These are phyloP conservation scores for Leptocoma aspasia DNA, from an alignment of 2,113 vertebrate genomes.

Conservation along the genomic window DNA sequence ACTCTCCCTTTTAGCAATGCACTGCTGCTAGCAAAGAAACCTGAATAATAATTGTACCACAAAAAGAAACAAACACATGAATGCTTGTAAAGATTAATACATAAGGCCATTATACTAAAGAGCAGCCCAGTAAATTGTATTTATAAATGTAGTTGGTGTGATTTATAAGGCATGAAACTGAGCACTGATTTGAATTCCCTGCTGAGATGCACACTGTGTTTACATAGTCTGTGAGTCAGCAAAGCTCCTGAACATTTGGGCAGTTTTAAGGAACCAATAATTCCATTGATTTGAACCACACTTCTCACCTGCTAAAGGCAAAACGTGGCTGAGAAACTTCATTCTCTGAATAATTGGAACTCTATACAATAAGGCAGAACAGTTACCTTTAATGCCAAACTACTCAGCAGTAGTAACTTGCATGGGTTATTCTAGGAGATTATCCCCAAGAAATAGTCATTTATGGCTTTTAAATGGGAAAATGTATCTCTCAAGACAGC, in stretches of 20 bases:
- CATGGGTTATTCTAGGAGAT: neutral
- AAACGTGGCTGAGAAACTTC: neutral
- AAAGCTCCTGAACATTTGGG: neutral
- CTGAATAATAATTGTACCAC: neutral
- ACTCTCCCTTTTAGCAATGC: neutral
- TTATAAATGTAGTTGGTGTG: neutral
- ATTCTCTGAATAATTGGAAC: neutral
- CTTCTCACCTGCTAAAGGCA: neutral
- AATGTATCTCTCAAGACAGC: neutral
- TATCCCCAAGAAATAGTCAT: neutral
- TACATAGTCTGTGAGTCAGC: neutral
- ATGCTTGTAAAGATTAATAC: neutral
- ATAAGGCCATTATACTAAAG: neutral
- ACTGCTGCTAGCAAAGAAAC: neutral
- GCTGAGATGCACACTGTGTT: neutral
- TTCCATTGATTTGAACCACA: neutral
- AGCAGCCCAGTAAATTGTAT: neutral
- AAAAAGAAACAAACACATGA: neutral
- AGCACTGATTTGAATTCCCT: neutral
- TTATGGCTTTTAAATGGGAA: neutral
- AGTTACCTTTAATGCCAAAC: neutral
- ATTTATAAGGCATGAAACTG: neutral
- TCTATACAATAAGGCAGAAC: neutral
- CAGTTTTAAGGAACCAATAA: neutral
- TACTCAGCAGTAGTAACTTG: neutral